phyloP scores from a whole-genome alignment of 2,113 vertebrate genomes.

The Neopipo cinnamomea region DNA sequence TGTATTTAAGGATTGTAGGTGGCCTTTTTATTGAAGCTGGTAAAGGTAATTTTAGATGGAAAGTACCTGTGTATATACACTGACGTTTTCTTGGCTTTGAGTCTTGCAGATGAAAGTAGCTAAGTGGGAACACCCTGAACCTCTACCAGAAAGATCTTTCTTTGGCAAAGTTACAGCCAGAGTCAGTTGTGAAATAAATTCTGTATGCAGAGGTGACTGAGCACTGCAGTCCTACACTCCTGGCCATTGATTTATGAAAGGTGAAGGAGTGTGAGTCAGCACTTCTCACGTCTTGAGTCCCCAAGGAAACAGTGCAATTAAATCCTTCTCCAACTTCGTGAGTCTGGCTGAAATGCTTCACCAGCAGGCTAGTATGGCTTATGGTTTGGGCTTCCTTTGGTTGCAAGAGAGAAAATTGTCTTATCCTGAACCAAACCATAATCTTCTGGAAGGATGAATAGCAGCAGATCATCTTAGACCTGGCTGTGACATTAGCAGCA shows the following conservation, averaged over 20 bases:
- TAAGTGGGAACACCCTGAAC: background rate
- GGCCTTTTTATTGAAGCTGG: background rate
- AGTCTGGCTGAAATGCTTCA: background rate
- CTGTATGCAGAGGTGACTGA: background rate
- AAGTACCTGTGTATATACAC: background rate
- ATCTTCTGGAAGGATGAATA: background rate
- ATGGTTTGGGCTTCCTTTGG: background rate
- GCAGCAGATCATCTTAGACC: background rate
- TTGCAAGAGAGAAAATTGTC: background rate
- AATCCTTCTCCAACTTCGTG: background rate
- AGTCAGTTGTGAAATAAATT: background rate
- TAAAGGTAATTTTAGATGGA: background rate
- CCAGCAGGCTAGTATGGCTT: background rate
- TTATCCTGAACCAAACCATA: background rate
- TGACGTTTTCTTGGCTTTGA: background rate
- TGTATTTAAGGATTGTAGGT: background rate
- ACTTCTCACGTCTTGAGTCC: background rate
- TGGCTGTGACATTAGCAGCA: background rate
- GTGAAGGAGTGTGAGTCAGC: background rate
- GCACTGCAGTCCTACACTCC: background rate
- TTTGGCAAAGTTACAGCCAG: background rate
- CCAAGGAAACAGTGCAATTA: background rate
- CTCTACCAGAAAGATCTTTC: background rate
- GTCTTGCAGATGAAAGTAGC: background rate
- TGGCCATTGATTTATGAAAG: background rate